These are phyloP conservation scores for Tolypeutes matacus DNA, from an alignment of 2,797 vertebrate genomes.

Conservation along the genomic window DNA sequence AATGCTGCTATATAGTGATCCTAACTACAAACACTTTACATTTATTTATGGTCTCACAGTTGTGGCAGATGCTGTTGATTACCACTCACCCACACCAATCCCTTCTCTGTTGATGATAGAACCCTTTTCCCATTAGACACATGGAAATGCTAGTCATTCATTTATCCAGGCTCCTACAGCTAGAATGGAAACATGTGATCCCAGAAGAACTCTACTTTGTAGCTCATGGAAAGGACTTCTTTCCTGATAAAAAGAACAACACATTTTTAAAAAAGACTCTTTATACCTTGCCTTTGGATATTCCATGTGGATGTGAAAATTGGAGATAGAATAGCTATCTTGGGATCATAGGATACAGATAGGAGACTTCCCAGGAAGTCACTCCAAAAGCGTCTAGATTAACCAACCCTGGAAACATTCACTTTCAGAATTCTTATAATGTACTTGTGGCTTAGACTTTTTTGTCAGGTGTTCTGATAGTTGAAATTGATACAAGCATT, in stretches of 20 bases:
- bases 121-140: background rate
- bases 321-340: background rate
- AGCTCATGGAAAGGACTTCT: background rate
- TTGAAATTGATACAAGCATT: background rate
- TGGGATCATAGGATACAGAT: background rate
- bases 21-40: background rate
- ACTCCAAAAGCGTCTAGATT: background rate
- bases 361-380: background rate
- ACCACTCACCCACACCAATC: background rate
- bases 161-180: background rate
- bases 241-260: background rate
- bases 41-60: background rate
- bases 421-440: background rate
- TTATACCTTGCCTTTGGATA: background rate
- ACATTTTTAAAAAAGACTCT: background rate
- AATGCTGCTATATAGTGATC: background rate
- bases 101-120: background rate
- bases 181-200: accelerated
- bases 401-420: background rate
- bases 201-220: background rate
- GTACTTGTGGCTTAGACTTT: background rate
- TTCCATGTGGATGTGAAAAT: background rate
- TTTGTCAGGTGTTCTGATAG: background rate
- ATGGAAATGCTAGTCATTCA: background rate
- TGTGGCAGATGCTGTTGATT: background rate